These are phyloP conservation scores for Leucophenga montana DNA, from an alignment of 2,888 invertebrate species.

Conservation along the genomic window DNA sequence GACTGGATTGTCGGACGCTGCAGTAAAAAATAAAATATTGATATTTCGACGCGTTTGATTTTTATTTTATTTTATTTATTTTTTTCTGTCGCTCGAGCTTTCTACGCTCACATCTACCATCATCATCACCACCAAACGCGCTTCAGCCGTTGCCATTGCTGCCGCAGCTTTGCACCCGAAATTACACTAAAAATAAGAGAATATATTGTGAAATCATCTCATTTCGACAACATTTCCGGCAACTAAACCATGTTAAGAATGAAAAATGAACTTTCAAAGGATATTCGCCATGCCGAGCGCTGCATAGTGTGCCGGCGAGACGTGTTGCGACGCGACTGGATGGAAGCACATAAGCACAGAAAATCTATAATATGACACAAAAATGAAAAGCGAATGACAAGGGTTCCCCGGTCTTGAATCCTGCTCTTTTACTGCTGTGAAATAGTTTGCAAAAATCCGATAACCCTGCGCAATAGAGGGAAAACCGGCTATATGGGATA, in stretches of 20 bases:
- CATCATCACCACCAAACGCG: slow-evolving; percentile 36
- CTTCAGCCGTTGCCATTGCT: slow-evolving; percentile 42
- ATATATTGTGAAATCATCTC: slow-evolving; percentile 57
- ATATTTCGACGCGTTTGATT: slow-evolving; percentile 64
- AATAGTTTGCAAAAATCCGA: too few species aligned
- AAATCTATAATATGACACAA: slow-evolving; percentile 67
- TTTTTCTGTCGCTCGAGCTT: background rate
- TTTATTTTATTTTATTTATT: too few species aligned
- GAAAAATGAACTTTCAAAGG: slow-evolving; percentile 60
- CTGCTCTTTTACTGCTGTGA: too few species aligned
- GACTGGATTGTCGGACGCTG: background rate
- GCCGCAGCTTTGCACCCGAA: slow-evolving; percentile 8
- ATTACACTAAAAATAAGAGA: slow-evolving; percentile 26
- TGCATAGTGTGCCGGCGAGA: too few species aligned
- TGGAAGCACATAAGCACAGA: slow-evolving; percentile 37
- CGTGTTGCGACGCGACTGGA: slow-evolving; percentile 1
- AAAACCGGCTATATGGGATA: background rate
- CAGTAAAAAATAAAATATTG: slow-evolving; percentile 56
- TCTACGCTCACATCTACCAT: background rate
- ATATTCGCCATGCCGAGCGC: slow-evolving; percentile 19
- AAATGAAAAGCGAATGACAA: slow-evolving; percentile 66
- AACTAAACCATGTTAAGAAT: slow-evolving; percentile 62
- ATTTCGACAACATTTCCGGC: slow-evolving; percentile 67
- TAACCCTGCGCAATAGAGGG: background rate
- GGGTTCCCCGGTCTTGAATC: slow-evolving; percentile 46